These are phyloP conservation scores for Vidua macroura DNA, from an alignment of 2,113 vertebrate species.

Conservation along the genomic window DNA sequence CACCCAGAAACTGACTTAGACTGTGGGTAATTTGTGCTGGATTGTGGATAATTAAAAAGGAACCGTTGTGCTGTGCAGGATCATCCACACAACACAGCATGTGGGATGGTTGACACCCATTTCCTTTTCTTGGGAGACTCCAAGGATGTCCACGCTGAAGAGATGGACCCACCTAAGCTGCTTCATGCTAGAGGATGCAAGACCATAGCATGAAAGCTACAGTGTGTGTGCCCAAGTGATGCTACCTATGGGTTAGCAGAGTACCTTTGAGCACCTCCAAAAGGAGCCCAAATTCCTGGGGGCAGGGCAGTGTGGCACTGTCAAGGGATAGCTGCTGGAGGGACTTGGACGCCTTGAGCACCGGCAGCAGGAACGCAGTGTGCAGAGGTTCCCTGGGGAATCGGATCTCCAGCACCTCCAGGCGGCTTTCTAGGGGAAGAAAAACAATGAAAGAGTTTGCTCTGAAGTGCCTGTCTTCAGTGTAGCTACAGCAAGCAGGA, in stretches of 20 bases:
- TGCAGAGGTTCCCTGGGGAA: slow-evolving; percentile 77
- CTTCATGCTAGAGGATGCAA: neutral
- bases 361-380: slow-evolving; percentile 61
- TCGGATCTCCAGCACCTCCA: slow-evolving; percentile 80
- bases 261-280: slow-evolving; percentile 77
- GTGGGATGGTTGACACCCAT: neutral
- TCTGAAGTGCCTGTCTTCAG: neutral
- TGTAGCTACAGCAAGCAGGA: neutral
- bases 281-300: slow-evolving; percentile 69
- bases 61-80: neutral
- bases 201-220: neutral
- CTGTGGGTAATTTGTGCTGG: neutral
- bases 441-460: neutral
- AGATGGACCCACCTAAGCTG: neutral
- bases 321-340: slow-evolving; percentile 79
- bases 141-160: neutral
- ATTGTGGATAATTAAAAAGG: neutral
- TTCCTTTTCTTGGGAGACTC: neutral
- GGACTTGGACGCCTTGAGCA: slow-evolving; percentile 74
- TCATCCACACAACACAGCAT: neutral
- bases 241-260: neutral
- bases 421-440: slow-evolving; percentile 70
- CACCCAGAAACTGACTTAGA: neutral
- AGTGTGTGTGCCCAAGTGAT: neutral
- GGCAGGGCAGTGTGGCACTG: slow-evolving; percentile 70